A percentile compares a stretch with the other conserved stretches of the same genome.
Conservation (phyloP, 1,140 invertebrate genomes). For the Orius insidiosus region DNA sequence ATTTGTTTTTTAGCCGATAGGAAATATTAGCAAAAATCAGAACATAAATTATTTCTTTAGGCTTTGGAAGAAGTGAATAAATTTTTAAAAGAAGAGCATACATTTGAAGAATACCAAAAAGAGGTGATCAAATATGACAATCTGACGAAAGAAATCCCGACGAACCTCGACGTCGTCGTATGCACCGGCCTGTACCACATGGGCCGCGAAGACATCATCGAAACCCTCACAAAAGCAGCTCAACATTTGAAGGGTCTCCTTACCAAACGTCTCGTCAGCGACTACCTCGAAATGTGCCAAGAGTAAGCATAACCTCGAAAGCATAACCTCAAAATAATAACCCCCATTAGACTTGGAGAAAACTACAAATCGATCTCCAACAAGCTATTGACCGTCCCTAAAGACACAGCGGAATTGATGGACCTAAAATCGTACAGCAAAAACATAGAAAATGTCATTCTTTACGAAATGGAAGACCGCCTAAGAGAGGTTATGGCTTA, state of each 20-base stretch:
- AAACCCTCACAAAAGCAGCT: slow-evolving; percentile 45
- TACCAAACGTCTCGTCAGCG: slow-evolving; percentile 49
- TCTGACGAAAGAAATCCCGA: slow-evolving; percentile 42
- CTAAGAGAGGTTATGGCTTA: slow-evolving; percentile 38
- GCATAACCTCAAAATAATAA: no score
- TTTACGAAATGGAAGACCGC: slow-evolving; percentile 56
- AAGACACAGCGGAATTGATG: slow-evolving; percentile 72
- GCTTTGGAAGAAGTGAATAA: slow-evolving; percentile 38
- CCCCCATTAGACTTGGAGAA: slow-evolving; percentile 60
- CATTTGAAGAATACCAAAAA: slow-evolving; percentile 46
- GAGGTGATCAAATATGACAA: slow-evolving; percentile 46
- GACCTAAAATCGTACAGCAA: slow-evolving; percentile 58
- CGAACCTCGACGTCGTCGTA: slow-evolving; percentile 44
- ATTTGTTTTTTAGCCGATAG: no score
- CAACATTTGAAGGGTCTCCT: slow-evolving; percentile 50
- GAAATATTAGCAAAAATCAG: no score
- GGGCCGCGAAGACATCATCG: slow-evolving; percentile 61
- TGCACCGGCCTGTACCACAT: slow-evolving; percentile 74
- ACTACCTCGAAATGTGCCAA: slow-evolving; percentile 64
- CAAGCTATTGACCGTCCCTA: slow-evolving; percentile 57
- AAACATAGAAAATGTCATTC: slow-evolving; percentile 49
- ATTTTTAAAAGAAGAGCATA: slow-evolving; percentile 45
- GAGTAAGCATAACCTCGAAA: slow-evolving; percentile 37
- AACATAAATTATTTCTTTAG: no score
- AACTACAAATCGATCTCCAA: slow-evolving; percentile 70